Evolutionary conservation across 2,113 vertebrate species (phyloP).

Genomic region (Eira barbara): DNA sequence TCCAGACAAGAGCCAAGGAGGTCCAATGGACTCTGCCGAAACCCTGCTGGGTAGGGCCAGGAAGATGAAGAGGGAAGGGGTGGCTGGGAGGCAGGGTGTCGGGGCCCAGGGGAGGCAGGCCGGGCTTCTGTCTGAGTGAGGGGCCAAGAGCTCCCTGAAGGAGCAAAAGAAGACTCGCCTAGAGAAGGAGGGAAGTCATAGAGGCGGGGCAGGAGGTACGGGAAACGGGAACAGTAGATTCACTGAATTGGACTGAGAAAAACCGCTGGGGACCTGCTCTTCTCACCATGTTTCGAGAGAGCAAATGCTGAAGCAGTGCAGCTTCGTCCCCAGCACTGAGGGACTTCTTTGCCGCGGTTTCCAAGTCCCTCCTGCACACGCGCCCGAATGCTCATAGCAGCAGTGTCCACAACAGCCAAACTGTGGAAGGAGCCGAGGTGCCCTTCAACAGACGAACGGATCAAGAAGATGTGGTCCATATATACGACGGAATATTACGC

Average conservation of each 20-base stretch:
- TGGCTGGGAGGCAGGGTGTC: rapidly evolving
- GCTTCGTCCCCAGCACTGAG: no score
- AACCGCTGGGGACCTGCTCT: background rate
- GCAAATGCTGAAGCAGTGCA: rapidly evolving
- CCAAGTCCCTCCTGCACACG: background rate
- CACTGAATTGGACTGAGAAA: background rate
- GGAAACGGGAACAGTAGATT: background rate
- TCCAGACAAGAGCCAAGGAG: slow-evolving; percentile 64
- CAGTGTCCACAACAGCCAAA: no score
- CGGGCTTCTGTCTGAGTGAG: background rate
- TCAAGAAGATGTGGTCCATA: no score
- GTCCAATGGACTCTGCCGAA: background rate
- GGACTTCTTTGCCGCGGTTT: background rate
- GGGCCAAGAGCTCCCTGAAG: rapidly evolving
- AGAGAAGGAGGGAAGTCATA: background rate
- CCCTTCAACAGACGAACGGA: no score
- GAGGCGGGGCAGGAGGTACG: background rate
- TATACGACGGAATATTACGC: no score
- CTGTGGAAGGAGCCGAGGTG: no score
- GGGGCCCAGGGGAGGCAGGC: background rate
- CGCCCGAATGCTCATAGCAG: no score
- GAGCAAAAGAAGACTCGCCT: background rate
- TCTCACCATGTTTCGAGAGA: background rate
- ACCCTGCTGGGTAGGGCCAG: background rate
- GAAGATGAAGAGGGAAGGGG: background rate